These are phyloP conservation scores for Chrysodeixis includens DNA, from an alignment of 2,888 invertebrate species.

Conservation along the genomic window DNA sequence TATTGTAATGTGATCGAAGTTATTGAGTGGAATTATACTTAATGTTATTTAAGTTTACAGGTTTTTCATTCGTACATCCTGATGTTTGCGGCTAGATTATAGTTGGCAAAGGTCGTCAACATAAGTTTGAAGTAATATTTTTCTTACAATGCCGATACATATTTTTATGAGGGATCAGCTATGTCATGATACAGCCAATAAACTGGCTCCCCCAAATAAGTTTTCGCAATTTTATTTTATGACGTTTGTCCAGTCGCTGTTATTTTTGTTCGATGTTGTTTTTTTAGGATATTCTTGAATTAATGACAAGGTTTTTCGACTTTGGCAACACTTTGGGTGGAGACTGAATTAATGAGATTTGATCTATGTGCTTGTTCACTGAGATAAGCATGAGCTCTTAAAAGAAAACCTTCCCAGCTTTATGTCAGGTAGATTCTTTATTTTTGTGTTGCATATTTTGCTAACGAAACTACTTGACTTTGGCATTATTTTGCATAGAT, in stretches of 20 bases:
- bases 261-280: slow-evolving; percentile 54
- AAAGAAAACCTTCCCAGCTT: not conserved
- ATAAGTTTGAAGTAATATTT: slow-evolving; percentile 73
- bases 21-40: too few relatives aligned
- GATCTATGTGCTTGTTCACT: slow-evolving; percentile 3
- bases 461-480: not conserved
- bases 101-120: slow-evolving; percentile 60
- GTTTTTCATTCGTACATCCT: too few relatives aligned
- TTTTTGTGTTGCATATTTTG: not conserved
- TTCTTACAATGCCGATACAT: slow-evolving; percentile 84
- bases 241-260: slow-evolving; percentile 75
- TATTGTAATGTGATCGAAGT: too few relatives aligned
- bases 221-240: slow-evolving; percentile 82
- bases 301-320: slow-evolving; percentile 4
- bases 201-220: slow-evolving; percentile 82
- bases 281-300: slow-evolving; percentile 20
- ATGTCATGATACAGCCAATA: slow-evolving; percentile 84
- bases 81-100: too few relatives aligned
- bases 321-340: not conserved
- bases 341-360: slow-evolving; percentile 13
- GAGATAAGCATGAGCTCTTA: not conserved
- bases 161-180: slow-evolving; percentile 86
- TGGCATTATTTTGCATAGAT: not conserved
- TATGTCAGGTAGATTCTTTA: not conserved
- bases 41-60: too few relatives aligned